These are phyloP conservation scores for Drosophila buzzatii DNA, from an alignment of 2,888 invertebrate genomes.

Conservation along the genomic window DNA sequence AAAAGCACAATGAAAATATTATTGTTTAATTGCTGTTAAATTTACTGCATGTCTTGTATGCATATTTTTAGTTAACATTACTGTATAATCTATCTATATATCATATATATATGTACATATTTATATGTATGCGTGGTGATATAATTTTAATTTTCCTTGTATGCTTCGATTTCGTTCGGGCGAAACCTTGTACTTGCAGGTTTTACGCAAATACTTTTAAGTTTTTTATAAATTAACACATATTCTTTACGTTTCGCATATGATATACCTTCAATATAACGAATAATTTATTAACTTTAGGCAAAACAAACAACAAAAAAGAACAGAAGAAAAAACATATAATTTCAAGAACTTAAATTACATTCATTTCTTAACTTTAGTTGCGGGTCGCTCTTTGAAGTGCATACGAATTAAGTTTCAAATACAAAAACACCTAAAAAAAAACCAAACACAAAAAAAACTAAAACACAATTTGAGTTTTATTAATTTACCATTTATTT, in stretches of 20 bases:
- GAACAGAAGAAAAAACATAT: conserved; percentile 9
- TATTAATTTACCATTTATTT: conserved; percentile 48
- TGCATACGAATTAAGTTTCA: conserved; percentile 62
- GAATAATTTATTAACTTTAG: conserved; percentile 65
- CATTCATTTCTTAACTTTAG: conserved; percentile 57
- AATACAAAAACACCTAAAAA: conserved; percentile 53
- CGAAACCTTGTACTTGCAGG: conserved; percentile 28
- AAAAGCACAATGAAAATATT: conserved; percentile 24
- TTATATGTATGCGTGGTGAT: conserved; percentile 73
- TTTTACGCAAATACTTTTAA: conserved; percentile 36
- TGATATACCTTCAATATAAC: conserved; percentile 74
- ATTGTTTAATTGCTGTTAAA: conserved; percentile 35
- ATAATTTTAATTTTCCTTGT: conserved; percentile 79
- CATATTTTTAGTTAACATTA: conserved; percentile 33
- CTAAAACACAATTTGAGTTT: conserved; percentile 73
- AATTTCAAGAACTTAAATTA: conserved; percentile 38
- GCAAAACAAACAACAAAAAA: conserved; percentile 18
- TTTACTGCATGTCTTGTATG: conserved; percentile 35
- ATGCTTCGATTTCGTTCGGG: conserved; percentile 55
- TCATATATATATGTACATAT: conserved; percentile 33
- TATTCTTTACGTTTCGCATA: conserved; percentile 57
- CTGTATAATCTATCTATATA: conserved; percentile 23
- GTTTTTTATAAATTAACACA: conserved; percentile 48
- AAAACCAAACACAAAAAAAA: conserved; percentile 49
- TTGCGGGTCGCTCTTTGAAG: conserved; percentile 57